Base-by-base conservation (phyloP, 2,888 invertebrate genomes). In the Stictocephala bisonia region DNA sequence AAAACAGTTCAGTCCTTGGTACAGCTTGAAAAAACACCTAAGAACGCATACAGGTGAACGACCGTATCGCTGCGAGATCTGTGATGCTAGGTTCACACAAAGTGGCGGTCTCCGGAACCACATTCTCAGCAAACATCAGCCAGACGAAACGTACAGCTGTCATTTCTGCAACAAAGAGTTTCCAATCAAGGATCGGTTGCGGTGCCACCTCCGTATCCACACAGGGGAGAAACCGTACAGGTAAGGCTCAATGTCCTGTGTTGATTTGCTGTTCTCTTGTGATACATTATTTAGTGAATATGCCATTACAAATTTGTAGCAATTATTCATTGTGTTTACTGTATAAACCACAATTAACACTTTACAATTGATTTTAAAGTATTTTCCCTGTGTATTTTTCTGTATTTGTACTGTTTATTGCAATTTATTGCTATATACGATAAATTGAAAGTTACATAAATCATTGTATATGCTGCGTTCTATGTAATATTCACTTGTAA, bases 101-200 rank as follows among this genome's bases (percentile, higher is more conserved):
- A 87, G 87, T 60, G 87, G 89, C 26, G 90, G 89, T 73, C 84
- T 92, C 60, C 87, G 89, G 79, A 89, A 88, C 79, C 93, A 93
- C 82, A 83, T 88, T 11, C 85, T 86, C 40, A 86, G 86, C 75
- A 85, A 85, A 75, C 90, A 91, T 80, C 84, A 86, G 0, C 82
- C 82, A 9, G 58, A 81, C 84, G 66, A 82, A 82, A 73, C 81
- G 80, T 93, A 88, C 82, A 86, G 89, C 60, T 95, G 95, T 82
- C 85, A 89, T 79, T 88, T 91, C 77, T 95, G 95, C 82, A 87
- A 90, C 64, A 93, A 92, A 81, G 87, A 89, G 31, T 95, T 94
- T 82, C 89, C 91, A 0, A 85, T 92, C 13, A 91, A 94, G 83
- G 92, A 93, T 80, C 88, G 93, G 35, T 84, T 94, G 70, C 87